Percentiles rank a stretch among this genome's conserved stretches.
Conservation (phyloP, 2,797 vertebrate genomes). For the Sebastiscus tertius region DNA sequence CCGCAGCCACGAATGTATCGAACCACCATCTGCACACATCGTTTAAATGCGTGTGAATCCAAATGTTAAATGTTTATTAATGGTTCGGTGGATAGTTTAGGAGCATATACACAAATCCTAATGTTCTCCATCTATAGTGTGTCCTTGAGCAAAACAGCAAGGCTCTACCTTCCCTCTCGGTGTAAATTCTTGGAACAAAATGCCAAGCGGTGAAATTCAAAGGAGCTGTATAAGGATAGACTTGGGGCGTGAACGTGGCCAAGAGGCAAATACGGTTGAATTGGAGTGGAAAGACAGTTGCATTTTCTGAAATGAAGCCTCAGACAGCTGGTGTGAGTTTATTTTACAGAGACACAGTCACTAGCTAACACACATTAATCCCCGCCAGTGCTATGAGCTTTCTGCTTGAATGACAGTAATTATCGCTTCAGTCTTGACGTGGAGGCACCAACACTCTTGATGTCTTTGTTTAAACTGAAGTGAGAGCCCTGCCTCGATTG, state of each 20-base stretch:
- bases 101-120: neutral
- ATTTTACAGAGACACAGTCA: constrained; percentile 52
- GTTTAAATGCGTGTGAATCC: constrained; percentile 7
- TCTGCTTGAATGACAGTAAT: constrained; percentile 75
- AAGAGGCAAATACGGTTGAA: constrained; percentile 4
- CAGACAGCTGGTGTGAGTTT: constrained; percentile 60
- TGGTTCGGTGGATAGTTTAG: constrained; percentile 4
- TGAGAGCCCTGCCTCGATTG: constrained; percentile 29
- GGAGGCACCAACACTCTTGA: constrained; percentile 62
- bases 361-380: constrained; percentile 57
- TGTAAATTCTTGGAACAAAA: neutral
- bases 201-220: constrained; percentile 3
- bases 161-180: neutral
- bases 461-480: constrained; percentile 67
- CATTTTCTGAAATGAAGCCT: constrained; percentile 24
- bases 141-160: constrained; percentile 12
- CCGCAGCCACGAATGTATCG: neutral
- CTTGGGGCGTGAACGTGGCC: neutral
- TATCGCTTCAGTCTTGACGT: constrained; percentile 66
- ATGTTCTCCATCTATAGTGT: constrained; percentile 3
- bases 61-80: constrained; percentile 2
- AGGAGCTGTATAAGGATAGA: neutral
- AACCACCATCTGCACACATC: constrained; percentile 1
- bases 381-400: constrained; percentile 62
- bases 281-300: constrained; percentile 9